Conservation (phyloP, 2,797 vertebrate species). For the Pipistrellus kuhlii region DNA sequence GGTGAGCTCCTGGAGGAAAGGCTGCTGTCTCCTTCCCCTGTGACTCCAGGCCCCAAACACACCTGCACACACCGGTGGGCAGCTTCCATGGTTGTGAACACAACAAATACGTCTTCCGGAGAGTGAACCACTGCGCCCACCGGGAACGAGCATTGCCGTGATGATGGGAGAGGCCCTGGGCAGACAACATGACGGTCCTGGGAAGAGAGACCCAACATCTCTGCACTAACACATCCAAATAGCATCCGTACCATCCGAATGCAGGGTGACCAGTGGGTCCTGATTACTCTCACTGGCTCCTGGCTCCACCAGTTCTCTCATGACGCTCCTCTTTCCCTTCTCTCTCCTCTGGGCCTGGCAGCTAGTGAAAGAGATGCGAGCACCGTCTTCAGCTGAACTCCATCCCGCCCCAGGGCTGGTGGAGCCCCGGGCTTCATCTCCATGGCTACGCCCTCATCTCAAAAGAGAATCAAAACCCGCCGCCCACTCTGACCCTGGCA, state of each 20-base stretch:
- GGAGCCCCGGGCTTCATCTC: neutral
- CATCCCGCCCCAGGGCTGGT: neutral
- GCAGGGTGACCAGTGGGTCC: accelerated
- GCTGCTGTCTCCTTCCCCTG: neutral
- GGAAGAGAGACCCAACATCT: neutral
- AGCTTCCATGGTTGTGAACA: accelerated
- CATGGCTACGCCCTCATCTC: neutral
- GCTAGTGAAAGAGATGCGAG: neutral
- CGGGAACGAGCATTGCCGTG: neutral
- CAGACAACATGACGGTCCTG: neutral
- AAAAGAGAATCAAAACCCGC: slow-evolving; percentile 4
- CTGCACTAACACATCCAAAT: neutral
- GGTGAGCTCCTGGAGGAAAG: neutral
- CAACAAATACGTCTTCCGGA: neutral
- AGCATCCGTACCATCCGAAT: accelerated
- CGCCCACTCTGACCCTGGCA: slow-evolving; percentile 29
- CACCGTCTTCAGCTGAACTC: neutral
- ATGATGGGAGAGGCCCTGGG: neutral
- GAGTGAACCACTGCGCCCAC: neutral
- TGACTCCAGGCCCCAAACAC: neutral
- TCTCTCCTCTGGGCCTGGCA: neutral
- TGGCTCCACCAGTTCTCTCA: neutral
- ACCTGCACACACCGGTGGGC: accelerated
- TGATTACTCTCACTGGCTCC: neutral
- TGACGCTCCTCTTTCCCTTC: neutral